Percentiles rank a stretch among this genome's conserved stretches.
Conservation (phyloP, 2,888 invertebrate species). For the Netelia virgata region DNA sequence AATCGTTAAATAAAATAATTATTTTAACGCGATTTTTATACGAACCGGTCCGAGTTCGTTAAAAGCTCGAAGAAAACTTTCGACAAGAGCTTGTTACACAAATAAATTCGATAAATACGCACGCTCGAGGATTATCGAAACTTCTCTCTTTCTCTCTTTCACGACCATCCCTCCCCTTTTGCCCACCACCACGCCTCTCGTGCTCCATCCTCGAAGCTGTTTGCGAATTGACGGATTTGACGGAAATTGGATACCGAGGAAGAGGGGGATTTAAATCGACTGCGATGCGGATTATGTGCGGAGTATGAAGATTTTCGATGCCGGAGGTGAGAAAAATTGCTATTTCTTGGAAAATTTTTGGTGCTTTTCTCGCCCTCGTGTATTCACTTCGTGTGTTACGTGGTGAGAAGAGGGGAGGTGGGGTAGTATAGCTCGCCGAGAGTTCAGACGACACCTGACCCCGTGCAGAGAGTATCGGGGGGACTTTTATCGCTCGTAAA, state of each 20-base stretch:
- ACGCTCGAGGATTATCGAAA: slow-evolving; percentile 20
- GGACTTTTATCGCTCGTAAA: slow-evolving; percentile 71
- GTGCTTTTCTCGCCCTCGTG: background rate
- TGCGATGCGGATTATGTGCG: slow-evolving; percentile 34
- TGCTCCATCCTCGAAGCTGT: background rate
- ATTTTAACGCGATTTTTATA: background rate
- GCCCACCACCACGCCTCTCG: background rate
- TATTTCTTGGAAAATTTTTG: slow-evolving; percentile 43
- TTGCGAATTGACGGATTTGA: slow-evolving; percentile 53
- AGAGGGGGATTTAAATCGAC: slow-evolving; percentile 49
- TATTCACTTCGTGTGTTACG: background rate
- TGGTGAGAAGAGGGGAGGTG: background rate
- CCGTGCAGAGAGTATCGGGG: slow-evolving; percentile 58
- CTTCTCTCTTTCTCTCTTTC: background rate
- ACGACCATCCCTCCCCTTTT: too few relatives aligned
- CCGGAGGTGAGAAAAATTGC: slow-evolving; percentile 40
- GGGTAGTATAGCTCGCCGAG: background rate
- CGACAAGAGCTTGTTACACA: slow-evolving; percentile 34
- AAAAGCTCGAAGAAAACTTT: slow-evolving; percentile 10
- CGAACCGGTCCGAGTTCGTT: background rate
- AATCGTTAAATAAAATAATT: background rate
- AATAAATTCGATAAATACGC: slow-evolving; percentile 61
- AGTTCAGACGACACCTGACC: slow-evolving; percentile 65
- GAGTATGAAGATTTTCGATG: background rate
- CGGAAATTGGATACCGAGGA: slow-evolving; percentile 57